phyloP scores from a whole-genome alignment of 1,140 invertebrate species.

The Drosophila ficusphila region DNA sequence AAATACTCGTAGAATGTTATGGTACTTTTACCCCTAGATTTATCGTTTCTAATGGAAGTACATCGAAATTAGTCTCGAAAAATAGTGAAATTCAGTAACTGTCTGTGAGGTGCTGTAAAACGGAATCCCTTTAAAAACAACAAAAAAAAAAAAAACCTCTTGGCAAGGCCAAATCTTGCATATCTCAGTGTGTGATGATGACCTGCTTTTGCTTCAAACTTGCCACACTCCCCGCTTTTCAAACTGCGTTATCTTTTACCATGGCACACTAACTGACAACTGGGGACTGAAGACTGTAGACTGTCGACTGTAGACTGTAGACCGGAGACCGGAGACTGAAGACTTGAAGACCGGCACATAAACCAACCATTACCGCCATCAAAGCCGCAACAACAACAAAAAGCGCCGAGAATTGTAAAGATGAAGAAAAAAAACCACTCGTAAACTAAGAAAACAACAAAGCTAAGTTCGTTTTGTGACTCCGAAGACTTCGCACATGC shows the following conservation, averaged over 20 bases:
- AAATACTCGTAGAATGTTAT: too few species aligned
- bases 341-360: constrained; percentile 27
- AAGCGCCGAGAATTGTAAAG: constrained; percentile 24
- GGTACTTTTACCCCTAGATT: too few species aligned
- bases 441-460: constrained; percentile 27
- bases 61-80: too few species aligned
- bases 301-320: background rate
- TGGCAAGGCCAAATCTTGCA: constrained; percentile 23
- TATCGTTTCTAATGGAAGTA: too few species aligned
- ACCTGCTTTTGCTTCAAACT: constrained; percentile 40
- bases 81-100: too few species aligned
- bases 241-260: constrained; percentile 42
- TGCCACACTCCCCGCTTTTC: background rate
- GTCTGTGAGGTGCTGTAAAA: background rate
- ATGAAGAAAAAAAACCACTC: constrained; percentile 1
- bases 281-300: background rate
- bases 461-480: constrained; percentile 38
- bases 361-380: constrained; percentile 38
- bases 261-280: constrained; percentile 27
- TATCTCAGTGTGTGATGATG: constrained; percentile 26
- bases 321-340: constrained; percentile 12
- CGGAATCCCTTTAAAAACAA: background rate
- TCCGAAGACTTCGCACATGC: constrained; percentile 34
- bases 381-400: constrained; percentile 17
- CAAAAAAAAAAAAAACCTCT: background rate